Conservation (phyloP, 2,888 invertebrate species). For the Pristionchus entomophagus region DNA sequence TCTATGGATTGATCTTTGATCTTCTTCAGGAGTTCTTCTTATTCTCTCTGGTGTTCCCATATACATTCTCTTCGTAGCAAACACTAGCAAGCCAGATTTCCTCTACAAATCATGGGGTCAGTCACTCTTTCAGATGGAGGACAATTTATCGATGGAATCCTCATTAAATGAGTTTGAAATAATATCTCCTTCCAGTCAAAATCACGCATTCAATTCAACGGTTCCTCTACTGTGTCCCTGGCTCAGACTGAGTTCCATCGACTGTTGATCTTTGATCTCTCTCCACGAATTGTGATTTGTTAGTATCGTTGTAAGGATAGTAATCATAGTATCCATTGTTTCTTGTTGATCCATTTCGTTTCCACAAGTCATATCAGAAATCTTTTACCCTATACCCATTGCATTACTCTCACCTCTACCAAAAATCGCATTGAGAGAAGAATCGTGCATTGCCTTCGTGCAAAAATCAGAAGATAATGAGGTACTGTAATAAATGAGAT, state of each 20-base stretch:
- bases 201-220: slow-evolving; percentile 72
- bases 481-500: no score
- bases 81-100: slow-evolving; percentile 83
- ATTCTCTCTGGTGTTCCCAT: slow-evolving; percentile 87
- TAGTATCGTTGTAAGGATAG: slow-evolving; percentile 31
- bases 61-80: slow-evolving; percentile 88
- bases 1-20: slow-evolving; percentile 78
- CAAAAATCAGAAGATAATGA: no score
- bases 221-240: slow-evolving; percentile 73
- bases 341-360: slow-evolving; percentile 7
- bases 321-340: slow-evolving; percentile 16
- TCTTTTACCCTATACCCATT: background rate
- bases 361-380: slow-evolving; percentile 6
- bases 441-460: no score
- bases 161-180: background rate
- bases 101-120: slow-evolving; percentile 80
- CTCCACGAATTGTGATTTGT: background rate
- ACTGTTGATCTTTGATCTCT: slow-evolving; percentile 39
- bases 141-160: background rate
- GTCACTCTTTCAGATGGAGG: slow-evolving; percentile 40
- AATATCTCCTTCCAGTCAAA: slow-evolving; percentile 64
- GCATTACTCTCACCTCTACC: no score
- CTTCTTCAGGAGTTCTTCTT: slow-evolving; percentile 81
- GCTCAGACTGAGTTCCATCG: background rate
- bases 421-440: no score